Base-by-base conservation (phyloP, 2,797 vertebrate genomes). In the Cuculus canorus region DNA sequence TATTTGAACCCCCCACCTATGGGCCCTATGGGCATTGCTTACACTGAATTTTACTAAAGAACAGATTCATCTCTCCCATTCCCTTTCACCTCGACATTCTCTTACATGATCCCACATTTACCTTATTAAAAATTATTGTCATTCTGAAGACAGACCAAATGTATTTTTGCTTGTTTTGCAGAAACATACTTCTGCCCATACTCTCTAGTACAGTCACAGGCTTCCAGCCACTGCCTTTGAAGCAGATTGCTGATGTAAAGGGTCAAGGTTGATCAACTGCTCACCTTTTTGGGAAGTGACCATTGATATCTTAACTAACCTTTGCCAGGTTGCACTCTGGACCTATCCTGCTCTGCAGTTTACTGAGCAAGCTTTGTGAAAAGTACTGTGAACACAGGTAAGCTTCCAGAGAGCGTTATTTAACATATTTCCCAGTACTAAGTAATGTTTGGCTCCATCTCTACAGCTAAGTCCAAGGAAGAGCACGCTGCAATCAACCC, bases 251-350 rank as follows among this genome's bases (percentile, higher is more conserved):
- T 80, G 73, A 64, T 78, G 53, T 32, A 25, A 93, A 90, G 70
- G 63, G 73, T 93, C 71, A 33, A 73, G 91, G 85, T 35, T 90
- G n/a, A 68, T 66, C 2, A 24, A 41, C 59, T 0, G 0, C 35
- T 4, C 61, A 83, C 18, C 79, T 90, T 33, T 91, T 90, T 72
- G 80, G 59, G 43, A 90, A 79, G 35, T 3, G 13, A 50, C 63
- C 79, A 61, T 22, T 59, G 77, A 32, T 86, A 79, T 63, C 86
- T 92, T 79, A 66, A 48, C 57, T 86, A 48, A 94, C 90, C 95
- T 95, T 95, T 95, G 92, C 80, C 52, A 56, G 63, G 56, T 19
- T 93, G 77, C 39, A 82, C 95, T 93, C 71, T 93, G 92, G 60
- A 95, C 88, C 43, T n/a, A 41, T 25, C n/a, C 32, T 14, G n/a